Base-by-base conservation (phyloP, 1,140 invertebrate species). In the Drusus annulatus region DNA sequence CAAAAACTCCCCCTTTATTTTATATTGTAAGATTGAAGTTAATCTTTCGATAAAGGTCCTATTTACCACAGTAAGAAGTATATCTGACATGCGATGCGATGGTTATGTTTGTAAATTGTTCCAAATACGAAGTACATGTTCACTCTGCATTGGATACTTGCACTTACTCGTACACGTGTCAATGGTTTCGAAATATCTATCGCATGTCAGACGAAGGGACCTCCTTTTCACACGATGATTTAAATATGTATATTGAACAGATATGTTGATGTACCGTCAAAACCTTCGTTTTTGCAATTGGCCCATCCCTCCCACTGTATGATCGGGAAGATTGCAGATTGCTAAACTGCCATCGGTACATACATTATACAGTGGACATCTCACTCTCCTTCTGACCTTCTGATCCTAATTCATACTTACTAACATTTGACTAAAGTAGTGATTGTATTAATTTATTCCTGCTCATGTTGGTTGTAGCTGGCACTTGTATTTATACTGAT, bases 251-350 rank as follows among this genome's bases (percentile, higher is more conserved):
- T 56, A 45, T 54, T 78, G 69, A 54, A 54, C 50, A 58, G 17
- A 78, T 81, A 25, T 62, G 68, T 52, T 69, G 50, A 69, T 77
- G 68, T 21, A 71, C 62, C 45, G 63, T 54, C 21, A 73, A 90
- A 90, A 90, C 89, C 89, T 90, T 90, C 89, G 89, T 90, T 90
- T 90, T 90, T 90, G 89, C 89, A 90, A 90, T 90, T 90, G 89
- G 89, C 89, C 89, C 89, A 88, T 88, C 87, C 87, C 88, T 87
- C 86, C 79, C 78, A 62, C 73, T 80, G 79, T 77, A 28, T 25
- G 15, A 60, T 76, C 71, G 50, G 16, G 71, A 74, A 74, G 31
- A 17, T 74, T 19, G 31, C 51, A 23, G 17, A 69, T 36, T 69
- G 45, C 17, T 45, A 69, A 50, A 36, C 16, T 31, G 15, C 25